Evolutionary conservation across 92 coral and sea anemone species (phyloP).

Genomic region (Pocillopora grandis): DNA sequence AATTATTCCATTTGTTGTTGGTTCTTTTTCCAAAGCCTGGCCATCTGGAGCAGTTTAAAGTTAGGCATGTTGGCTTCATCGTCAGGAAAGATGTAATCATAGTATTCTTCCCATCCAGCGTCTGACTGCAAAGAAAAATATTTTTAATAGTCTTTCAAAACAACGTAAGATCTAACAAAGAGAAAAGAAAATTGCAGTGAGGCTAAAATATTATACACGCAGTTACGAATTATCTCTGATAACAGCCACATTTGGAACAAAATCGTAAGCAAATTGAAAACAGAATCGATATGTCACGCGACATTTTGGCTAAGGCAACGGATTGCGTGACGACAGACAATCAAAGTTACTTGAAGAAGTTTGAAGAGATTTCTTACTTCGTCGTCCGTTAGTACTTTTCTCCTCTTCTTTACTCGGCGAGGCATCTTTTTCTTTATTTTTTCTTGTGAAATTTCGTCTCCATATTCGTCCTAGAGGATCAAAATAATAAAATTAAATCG

Average conservation of each 20-base stretch:
- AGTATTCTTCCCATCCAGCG: slow-evolving; percentile 98
- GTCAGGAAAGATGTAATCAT: slow-evolving; percentile 97
- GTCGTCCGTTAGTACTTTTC: slow-evolving; percentile 93
- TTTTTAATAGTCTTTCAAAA: neutral
- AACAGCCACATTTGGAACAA: no score
- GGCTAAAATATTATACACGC: no score
- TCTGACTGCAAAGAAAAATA: slow-evolving; percentile 70
- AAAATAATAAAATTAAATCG: neutral
- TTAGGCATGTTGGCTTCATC: slow-evolving; percentile 92
- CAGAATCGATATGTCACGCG: neutral
- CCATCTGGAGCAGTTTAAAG: slow-evolving; percentile 97
- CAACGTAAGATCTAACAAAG: no score
- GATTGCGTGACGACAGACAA: neutral
- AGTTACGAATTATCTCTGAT: no score
- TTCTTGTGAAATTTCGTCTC: slow-evolving; percentile 72
- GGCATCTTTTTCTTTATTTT: slow-evolving; percentile 90
- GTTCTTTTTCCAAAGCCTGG: slow-evolving; percentile 92
- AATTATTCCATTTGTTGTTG: slow-evolving; percentile 21
- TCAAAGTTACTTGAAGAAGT: no score
- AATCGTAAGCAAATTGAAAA: no score
- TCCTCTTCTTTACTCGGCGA: slow-evolving; percentile 86
- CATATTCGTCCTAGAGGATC: slow-evolving; percentile 63
- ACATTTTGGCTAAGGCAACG: neutral
- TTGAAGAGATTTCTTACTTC: slow-evolving; percentile 61
- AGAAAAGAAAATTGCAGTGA: no score